A percentile compares a stretch with the other conserved stretches of the same genome.
Evolutionary conservation across 2,888 invertebrate genomes (phyloP).

Genomic region (Microctonus brassicae): DNA sequence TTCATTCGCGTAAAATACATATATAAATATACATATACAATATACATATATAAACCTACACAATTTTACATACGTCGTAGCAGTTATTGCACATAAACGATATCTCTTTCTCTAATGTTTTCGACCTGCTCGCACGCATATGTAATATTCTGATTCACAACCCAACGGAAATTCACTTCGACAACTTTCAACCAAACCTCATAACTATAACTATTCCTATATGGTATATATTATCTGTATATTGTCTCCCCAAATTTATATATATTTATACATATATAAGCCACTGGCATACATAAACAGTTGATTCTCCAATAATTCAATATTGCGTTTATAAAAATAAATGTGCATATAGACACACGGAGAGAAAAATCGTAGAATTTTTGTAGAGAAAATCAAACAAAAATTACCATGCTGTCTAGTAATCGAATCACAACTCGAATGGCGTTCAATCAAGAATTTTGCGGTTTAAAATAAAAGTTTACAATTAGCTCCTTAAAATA

Average conservation of each 20-base stretch:
- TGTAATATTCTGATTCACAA: background rate
- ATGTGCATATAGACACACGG: background rate
- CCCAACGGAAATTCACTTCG: conserved; percentile 21
- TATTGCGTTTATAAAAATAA: background rate
- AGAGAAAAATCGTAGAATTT: no score
- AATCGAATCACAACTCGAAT: no score
- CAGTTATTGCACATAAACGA: no score
- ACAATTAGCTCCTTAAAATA: no score
- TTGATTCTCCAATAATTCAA: conserved; percentile 16
- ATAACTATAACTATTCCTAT: background rate
- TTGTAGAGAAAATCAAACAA: no score
- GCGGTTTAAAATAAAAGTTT: no score
- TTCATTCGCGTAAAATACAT: conserved; percentile 25
- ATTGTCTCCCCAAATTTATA: background rate
- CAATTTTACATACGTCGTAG: no score
- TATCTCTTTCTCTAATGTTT: background rate
- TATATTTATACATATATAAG: no score
- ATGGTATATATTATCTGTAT: background rate
- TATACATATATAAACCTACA: conserved; percentile 12
- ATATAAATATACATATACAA: conserved; percentile 22
- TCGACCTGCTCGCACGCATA: background rate
- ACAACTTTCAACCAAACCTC: conserved; percentile 5
- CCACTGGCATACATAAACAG: background rate
- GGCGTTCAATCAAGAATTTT: no score
- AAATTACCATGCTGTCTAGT: no score